A percentile compares a stretch with the other conserved stretches of the same genome.
Evolutionary conservation across 2,797 vertebrate species (phyloP).

Genomic region (Sebastes minor): DNA sequence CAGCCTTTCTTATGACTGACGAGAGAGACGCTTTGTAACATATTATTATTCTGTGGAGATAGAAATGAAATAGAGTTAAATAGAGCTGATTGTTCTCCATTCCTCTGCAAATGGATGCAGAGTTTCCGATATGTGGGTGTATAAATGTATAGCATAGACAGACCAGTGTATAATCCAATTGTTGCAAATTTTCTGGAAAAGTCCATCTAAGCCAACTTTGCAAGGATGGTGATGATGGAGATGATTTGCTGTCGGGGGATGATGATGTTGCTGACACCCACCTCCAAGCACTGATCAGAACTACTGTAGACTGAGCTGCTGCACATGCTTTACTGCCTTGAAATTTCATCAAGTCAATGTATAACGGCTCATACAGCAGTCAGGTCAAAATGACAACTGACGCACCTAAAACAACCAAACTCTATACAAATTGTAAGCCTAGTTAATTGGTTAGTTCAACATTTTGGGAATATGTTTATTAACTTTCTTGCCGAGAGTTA

Average conservation of each 20-base stretch:
- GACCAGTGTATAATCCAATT: neutral
- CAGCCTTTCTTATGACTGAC: conserved; percentile 23
- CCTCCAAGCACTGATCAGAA: neutral
- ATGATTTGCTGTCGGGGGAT: neutral
- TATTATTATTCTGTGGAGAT: conserved; percentile 19
- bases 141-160: neutral
- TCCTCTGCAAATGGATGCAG: neutral
- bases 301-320: neutral
- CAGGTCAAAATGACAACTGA: neutral
- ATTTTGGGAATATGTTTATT: too few relatives aligned
- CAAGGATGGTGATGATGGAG: neutral
- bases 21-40: conserved; percentile 19
- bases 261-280: neutral
- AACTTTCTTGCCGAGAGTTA: too few relatives aligned
- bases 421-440: neutral
- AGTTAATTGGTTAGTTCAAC: too few relatives aligned
- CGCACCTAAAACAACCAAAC: neutral
- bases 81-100: conserved; percentile 12
- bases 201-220: neutral
- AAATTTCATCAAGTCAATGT: too few relatives aligned
- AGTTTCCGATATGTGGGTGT: neutral
- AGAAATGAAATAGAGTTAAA: neutral
- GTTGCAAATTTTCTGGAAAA: neutral
- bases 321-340: neutral
- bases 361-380: neutral